phyloP scores from a whole-genome alignment of 2,113 vertebrate species.

The Nesoenas mayeri region DNA sequence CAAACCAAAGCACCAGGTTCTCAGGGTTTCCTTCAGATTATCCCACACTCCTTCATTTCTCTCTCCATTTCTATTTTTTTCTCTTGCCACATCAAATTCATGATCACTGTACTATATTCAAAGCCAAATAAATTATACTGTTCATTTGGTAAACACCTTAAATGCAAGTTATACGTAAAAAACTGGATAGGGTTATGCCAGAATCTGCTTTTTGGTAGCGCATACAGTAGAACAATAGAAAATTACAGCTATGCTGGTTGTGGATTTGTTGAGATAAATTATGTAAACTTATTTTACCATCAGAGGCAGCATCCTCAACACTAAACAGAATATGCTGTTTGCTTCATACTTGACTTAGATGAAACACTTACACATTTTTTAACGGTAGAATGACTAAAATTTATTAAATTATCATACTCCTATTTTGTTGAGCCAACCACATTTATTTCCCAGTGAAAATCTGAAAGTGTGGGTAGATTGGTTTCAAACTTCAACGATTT shows the following conservation, averaged over 20 bases:
- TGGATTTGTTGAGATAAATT: background rate
- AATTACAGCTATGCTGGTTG: background rate
- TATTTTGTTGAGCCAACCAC: background rate
- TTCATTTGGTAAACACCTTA: conserved; percentile 7
- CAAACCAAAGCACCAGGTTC: background rate
- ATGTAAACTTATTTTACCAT: background rate
- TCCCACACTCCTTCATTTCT: background rate
- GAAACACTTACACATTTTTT: background rate
- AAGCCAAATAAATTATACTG: conserved; percentile 7
- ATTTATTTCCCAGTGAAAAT: background rate
- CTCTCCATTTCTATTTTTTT: background rate
- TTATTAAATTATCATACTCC: background rate
- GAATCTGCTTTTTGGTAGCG: conserved; percentile 39
- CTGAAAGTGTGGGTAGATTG: background rate
- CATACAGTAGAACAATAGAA: background rate
- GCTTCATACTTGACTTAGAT: background rate
- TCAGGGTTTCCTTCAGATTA: background rate
- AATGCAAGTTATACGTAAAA: conserved; percentile 4
- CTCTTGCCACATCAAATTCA: background rate
- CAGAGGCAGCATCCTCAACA: background rate
- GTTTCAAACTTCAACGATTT: background rate
- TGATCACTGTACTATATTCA: background rate
- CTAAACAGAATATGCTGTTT: background rate
- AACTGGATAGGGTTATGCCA: conserved; percentile 31
- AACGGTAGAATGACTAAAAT: background rate